A percentile compares a stretch with the other conserved stretches of the same genome.
Evolutionary conservation across 2,888 invertebrate species (phyloP).

Genomic region (Orthosia gothica): DNA sequence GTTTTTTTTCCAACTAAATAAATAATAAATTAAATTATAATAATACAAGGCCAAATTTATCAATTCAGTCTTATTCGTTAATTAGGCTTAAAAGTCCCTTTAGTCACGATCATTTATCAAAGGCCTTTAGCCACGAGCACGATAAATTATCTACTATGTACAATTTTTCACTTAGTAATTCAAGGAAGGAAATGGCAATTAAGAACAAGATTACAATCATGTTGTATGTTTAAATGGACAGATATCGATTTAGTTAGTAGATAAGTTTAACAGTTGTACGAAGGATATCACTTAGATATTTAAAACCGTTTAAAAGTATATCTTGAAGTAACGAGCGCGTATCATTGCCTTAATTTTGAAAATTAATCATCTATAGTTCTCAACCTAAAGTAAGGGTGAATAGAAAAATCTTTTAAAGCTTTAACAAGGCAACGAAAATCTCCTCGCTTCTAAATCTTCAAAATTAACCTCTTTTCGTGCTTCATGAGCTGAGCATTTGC

Average conservation of each 20-base stretch:
- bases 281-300: conserved; percentile 33
- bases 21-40: too few species aligned
- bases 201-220: conserved; percentile 42
- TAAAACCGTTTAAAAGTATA: conserved; percentile 24
- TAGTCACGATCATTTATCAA: too few species aligned
- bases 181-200: conserved; percentile 49
- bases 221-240: conserved; percentile 38
- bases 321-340: conserved; percentile 6
- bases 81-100: neutral
- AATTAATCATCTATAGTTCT: too few species aligned
- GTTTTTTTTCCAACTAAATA: too few species aligned
- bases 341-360: neutral
- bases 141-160: neutral
- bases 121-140: neutral
- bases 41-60: neutral
- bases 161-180: conserved; percentile 27
- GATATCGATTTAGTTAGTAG: conserved; percentile 46
- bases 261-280: conserved; percentile 45
- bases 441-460: too few species aligned
- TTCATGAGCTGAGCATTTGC: too few species aligned
- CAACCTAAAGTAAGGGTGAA: too few species aligned
- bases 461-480: too few species aligned
- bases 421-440: too few species aligned
- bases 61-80: neutral
- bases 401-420: too few species aligned